Evolutionary conservation across 2,888 invertebrate species (phyloP), one percentile per base, ranked within the genome.

Genomic region (Heliconius aoede): DNA sequence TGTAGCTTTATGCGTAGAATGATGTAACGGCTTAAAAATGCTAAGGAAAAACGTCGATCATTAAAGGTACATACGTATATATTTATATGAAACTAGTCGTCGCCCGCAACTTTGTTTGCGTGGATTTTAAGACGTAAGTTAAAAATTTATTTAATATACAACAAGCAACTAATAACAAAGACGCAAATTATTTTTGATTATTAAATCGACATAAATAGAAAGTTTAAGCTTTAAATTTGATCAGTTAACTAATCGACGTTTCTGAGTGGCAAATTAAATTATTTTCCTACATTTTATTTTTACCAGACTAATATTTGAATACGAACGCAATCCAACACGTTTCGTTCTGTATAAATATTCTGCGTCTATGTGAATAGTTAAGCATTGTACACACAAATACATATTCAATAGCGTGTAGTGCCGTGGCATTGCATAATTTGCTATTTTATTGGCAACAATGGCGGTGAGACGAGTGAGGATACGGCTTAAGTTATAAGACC

Each of bases 371-470:
- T 76, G 80, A 83, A 83, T 80, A n/a, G 79, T 78, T 80, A 80
- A 80, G 78, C 79, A 78, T 76, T 72, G 80, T 79, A 79, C 76
- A 78, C 80, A 73, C 76, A 76, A 81, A 84, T 85, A 84, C 84
- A 85, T 86, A 86, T 86, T 85, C 85, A 85, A 79, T 81, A 81
- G 81, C 79, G 77, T 81, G 80, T 81, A 78, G 73, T 81, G 81
- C 79, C 85, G 84, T 86, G 85, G 82, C 79, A 84, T 84, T 82
- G 86, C 86, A 86, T 86, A 86, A 86, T 85, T 85, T 84, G 84
- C 83, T 81, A 81, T 84, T 85, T 85, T 85, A 86, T 84, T 84
- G 83, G 82, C 85, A 84, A 85, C 86, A 86, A 86, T 85, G 79
- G 83, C 76, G 77, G 81, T 82, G 82, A 82, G 83, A 77, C 78